phyloP scores from a whole-genome alignment of 2,797 vertebrate genomes.

The Bradypodion ventrale region DNA sequence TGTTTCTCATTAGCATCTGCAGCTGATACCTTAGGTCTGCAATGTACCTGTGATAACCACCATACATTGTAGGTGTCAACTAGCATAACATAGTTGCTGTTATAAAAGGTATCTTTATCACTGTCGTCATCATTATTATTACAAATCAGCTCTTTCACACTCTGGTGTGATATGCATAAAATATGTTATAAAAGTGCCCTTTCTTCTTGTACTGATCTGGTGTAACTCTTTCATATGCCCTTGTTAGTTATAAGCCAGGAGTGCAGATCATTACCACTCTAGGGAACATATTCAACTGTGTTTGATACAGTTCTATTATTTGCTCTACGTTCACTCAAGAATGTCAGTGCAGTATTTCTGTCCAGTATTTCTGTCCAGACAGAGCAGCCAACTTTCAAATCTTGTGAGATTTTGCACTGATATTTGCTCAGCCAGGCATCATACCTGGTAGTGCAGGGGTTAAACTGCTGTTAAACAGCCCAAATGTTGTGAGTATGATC shows the following conservation, averaged over 20 bases:
- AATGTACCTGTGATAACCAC: background rate
- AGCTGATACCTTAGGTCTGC: background rate
- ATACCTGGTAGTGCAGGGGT: too few relatives aligned
- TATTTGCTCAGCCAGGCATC: too few relatives aligned
- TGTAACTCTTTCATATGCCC: background rate
- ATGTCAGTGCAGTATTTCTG: background rate
- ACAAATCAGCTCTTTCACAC: background rate
- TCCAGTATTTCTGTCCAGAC: too few relatives aligned
- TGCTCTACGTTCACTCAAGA: background rate
- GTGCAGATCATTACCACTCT: background rate
- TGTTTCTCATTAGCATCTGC: constrained; percentile 8
- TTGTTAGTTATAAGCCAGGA: background rate
- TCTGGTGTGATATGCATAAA: background rate
- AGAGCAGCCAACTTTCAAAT: too few relatives aligned
- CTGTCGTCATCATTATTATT: too few relatives aligned
- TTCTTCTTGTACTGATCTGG: background rate
- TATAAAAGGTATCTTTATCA: too few relatives aligned
- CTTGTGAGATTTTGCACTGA: too few relatives aligned
- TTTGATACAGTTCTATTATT: background rate
- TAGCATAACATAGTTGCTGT: background rate
- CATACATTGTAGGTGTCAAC: background rate
- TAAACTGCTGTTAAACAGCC: too few relatives aligned
- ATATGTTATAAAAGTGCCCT: background rate
- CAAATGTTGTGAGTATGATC: too few relatives aligned
- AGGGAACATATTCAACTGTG: background rate